Percentiles rank a stretch among this genome's conserved stretches.
phyloP scores from a whole-genome alignment of 2,797 vertebrate species.

The Echeneis naucrates region DNA sequence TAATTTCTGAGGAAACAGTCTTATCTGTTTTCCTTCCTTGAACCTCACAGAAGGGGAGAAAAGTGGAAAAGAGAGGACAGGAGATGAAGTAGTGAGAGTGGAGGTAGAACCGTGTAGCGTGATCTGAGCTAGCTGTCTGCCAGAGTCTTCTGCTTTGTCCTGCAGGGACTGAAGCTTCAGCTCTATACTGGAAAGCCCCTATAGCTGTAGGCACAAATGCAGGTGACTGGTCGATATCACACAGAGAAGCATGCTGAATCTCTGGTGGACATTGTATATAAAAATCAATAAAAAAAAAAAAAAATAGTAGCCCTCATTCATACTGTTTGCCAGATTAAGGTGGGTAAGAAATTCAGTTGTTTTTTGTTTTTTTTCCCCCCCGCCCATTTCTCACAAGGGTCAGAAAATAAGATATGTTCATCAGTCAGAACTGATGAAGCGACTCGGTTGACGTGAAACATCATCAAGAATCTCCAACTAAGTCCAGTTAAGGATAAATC shows the following conservation, averaged over 20 bases:
- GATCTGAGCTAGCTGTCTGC: conserved; percentile 69
- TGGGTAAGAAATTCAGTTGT: neutral
- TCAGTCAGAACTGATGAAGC: too few relatives aligned
- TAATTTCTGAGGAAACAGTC: conserved; percentile 74
- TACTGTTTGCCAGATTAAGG: neutral
- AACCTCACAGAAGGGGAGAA: conserved; percentile 54
- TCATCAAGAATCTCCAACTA: too few relatives aligned
- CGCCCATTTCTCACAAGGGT: too few relatives aligned
- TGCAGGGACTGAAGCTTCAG: conserved; percentile 48
- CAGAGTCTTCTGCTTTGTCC: conserved; percentile 64
- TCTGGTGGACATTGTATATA: conserved; percentile 19
- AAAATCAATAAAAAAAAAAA: conserved; percentile 35
- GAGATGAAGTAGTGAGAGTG: conserved; percentile 70
- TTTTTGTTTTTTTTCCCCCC: too few relatives aligned
- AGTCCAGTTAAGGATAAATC: too few relatives aligned
- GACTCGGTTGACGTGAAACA: too few relatives aligned
- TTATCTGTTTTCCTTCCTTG: conserved; percentile 68
- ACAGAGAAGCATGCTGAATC: conserved; percentile 18
- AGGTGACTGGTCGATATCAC: conserved; percentile 41
- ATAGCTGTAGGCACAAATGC: conserved; percentile 45
- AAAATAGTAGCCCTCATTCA: conserved; percentile 1
- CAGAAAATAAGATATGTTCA: conserved; percentile 11
- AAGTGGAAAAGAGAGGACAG: conserved; percentile 66
- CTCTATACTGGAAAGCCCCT: conserved; percentile 19
- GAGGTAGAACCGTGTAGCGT: conserved; percentile 66